Conservation (phyloP, 2,888 invertebrate species). For the Laspeyria flexula region DNA sequence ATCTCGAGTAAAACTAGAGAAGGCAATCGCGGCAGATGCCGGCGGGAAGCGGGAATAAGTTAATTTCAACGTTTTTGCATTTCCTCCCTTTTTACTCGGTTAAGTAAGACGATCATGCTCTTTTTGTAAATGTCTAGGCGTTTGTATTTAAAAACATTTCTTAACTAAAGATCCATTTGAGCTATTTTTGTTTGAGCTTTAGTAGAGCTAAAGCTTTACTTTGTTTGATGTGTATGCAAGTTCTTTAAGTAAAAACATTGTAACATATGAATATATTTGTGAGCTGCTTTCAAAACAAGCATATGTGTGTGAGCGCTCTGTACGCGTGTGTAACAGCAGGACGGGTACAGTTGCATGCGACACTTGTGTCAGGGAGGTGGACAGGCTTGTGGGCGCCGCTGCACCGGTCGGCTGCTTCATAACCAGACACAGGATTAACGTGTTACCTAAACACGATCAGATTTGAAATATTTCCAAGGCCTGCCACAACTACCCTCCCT, state of each 20-base stretch:
- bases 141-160: background rate
- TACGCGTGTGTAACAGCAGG: no score
- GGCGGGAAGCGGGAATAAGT: conserved; percentile 9
- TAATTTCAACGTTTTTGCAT: conserved; percentile 13
- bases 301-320: no score
- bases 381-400: no score
- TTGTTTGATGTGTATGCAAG: no score
- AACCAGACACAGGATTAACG: conserved; percentile 27
- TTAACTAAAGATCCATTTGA: background rate
- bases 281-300: no score
- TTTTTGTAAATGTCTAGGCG: background rate
- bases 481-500: conserved; percentile 15
- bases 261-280: no score
- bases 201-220: no score
- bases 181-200: background rate
- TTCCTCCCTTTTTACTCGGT: background rate
- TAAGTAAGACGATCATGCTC: background rate
- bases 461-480: conserved; percentile 39
- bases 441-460: conserved; percentile 40
- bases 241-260: no score
- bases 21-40: background rate
- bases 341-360: no score
- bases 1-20: conserved; percentile 1
- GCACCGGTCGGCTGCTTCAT: no score
- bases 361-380: no score